Conservation (phyloP, 2,113 vertebrate genomes). For the Gavia stellata region DNA sequence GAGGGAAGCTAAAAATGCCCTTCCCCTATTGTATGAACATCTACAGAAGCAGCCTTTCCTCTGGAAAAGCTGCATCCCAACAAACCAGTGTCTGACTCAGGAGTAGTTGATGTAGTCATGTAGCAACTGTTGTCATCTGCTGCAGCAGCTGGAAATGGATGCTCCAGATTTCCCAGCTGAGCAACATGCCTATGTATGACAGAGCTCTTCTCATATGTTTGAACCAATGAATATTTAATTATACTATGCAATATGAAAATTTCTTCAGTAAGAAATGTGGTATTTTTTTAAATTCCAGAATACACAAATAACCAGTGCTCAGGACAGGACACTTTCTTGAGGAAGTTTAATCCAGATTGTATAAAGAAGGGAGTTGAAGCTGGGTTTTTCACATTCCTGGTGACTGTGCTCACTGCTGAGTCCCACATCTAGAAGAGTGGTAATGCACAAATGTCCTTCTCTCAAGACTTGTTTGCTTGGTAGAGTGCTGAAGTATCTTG, state of each 20-base stretch:
- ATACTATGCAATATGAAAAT: not conserved
- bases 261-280: not conserved
- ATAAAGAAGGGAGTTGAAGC: not conserved
- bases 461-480: not conserved
- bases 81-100: not conserved
- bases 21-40: accelerated
- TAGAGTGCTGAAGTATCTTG: not conserved
- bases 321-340: not conserved
- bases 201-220: not conserved
- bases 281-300: not conserved
- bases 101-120: not conserved
- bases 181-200: not conserved
- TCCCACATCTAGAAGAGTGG: not conserved
- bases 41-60: not conserved
- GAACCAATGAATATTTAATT: not conserved
- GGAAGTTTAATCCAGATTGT: not conserved
- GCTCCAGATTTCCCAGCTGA: not conserved
- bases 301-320: not conserved
- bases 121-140: not conserved
- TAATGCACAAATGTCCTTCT: not conserved
- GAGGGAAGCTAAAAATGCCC: not conserved
- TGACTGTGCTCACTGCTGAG: not conserved
- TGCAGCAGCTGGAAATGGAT: not conserved
- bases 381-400: not conserved
- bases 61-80: not conserved